Evolutionary conservation across 2,113 vertebrate genomes (phyloP), one percentile per base, ranked within the genome.

Genomic region (Typhlomys cinereus): DNA sequence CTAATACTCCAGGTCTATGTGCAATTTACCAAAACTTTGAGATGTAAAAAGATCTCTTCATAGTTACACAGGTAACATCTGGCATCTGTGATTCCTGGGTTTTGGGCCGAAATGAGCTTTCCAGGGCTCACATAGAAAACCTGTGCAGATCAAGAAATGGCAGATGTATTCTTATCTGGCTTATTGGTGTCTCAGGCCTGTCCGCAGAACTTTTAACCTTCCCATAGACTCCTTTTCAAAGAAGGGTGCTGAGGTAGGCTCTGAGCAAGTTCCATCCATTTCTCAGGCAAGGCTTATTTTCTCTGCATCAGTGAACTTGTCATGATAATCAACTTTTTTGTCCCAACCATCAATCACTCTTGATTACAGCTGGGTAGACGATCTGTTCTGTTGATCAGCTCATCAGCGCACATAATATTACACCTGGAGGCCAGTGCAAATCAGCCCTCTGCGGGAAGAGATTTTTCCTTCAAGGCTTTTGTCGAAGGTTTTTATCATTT

Each of bases 291-390:
- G 96, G 96, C 97, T 98, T 98, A 98, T 98, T 98, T 98, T 97
- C 97, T 97, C 96, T 97, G 97, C 93, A 96, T 97, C 96, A 98
- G 95, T 85, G 95, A 97, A 97, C 98, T 98, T 98, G 98, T 98
- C 95, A 85, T 97, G 97, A 96, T 98, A 98, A 98, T 98, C 98
- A 98, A 97, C 97, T 97, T 98, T 98, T 98, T 98, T 98, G 97
- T 98, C 97, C 97, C 96, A 97, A 93, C 96, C 96, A 98, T 98
- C 98, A 97, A 98, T 99, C 98, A 98, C 79, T 98, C 87, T 95
- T 98, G 98, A 98, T 98, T 98, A 97, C 98, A 98, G 97, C 88
- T 97, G 94, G 95, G 94, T 89, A 97, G 93, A 97, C 97, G 96
- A 97, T 98, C 97, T 97, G 93, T 97, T 95, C 96, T 97, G 98